A percentile compares a stretch with the other conserved stretches of the same genome.
These are phyloP conservation scores for Vandiemenella viatica DNA, from an alignment of 2,888 invertebrate genomes.

Conservation along the genomic window DNA sequence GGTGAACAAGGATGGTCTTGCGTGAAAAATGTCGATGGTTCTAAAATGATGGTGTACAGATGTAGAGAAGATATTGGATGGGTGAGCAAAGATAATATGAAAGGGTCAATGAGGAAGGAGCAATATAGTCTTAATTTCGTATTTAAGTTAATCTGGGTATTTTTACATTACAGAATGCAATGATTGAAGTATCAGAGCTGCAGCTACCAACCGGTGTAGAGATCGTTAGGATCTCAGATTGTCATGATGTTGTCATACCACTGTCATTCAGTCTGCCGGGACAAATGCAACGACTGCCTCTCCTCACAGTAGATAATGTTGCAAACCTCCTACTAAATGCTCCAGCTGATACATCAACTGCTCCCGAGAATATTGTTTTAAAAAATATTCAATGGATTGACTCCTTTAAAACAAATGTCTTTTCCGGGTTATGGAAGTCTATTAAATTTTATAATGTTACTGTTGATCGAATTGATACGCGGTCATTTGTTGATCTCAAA, in stretches of 20 bases:
- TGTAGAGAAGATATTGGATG: not conserved
- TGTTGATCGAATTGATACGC: not conserved
- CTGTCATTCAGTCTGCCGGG: not conserved
- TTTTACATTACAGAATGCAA: too few relatives aligned
- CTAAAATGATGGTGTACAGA: not conserved
- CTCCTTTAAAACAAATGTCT: not conserved
- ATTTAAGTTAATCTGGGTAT: too few relatives aligned
- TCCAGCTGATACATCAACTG: not conserved
- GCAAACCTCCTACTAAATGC: not conserved
- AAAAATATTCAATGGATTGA: not conserved
- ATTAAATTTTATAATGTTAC: constrained; percentile 1
- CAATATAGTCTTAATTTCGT: too few relatives aligned
- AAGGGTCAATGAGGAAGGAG: too few relatives aligned
- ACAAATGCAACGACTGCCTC: not conserved
- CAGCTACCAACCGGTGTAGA: not conserved
- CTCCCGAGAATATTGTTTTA: not conserved
- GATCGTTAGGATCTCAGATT: not conserved
- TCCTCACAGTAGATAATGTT: not conserved
- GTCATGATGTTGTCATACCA: not conserved
- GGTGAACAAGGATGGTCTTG: not conserved
- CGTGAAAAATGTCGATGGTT: too few relatives aligned
- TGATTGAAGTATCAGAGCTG: not conserved
- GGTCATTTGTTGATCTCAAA: constrained; percentile 1
- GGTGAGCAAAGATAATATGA: not conserved
- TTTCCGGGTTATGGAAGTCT: not conserved